Evolutionary conservation across 1,140 invertebrate species (phyloP), one percentile per base, ranked within the genome.

Genomic region (Drosophila prosaltans): DNA sequence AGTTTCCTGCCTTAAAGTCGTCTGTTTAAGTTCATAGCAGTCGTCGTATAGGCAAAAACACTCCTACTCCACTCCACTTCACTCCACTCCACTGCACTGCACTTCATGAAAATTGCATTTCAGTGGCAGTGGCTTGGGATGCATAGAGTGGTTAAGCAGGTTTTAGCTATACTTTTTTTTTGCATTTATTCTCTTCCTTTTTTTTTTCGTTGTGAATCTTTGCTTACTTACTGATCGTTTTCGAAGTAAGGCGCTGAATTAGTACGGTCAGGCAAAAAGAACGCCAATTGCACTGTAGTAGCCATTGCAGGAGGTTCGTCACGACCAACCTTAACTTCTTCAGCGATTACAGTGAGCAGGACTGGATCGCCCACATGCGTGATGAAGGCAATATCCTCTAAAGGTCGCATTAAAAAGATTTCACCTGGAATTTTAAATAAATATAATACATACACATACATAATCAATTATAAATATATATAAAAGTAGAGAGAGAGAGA

Each of bases 281-380:
- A 94, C 11, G 96, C 96, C 65, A 97, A 93, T 82, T 96, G 95
- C 0, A 96, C 96, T 0, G 95, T 95, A 0, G 95, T 95, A 11
- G 96, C 96, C 93, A 96, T 95, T 3, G 96, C 95, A 58, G 95
- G 94, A 11, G 95, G 95, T 89, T 97, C 95, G 61, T 95, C 94
- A 80, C 94, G 93, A 73, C 94, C 93, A 78, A 94, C 74, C 85
- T 95, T 92, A 93, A 97, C 95, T 93, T 98, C 97, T 91, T 97
- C 96, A 10, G 97, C 97, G 28, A 97, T 94, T 24, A 98, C 95
- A 3, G 95, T 97, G 41, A 98, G 93, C 40, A 97, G 93, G 51
- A 98, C 95, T 9, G 97, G 97, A 65, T 96, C 95, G 45, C 96
- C 95, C 11, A 95, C 94, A 80, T 96, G 95, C 24, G 95, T 95